Base-by-base conservation (phyloP, 2,113 vertebrate species). In the Entelurus aequoreus region DNA sequence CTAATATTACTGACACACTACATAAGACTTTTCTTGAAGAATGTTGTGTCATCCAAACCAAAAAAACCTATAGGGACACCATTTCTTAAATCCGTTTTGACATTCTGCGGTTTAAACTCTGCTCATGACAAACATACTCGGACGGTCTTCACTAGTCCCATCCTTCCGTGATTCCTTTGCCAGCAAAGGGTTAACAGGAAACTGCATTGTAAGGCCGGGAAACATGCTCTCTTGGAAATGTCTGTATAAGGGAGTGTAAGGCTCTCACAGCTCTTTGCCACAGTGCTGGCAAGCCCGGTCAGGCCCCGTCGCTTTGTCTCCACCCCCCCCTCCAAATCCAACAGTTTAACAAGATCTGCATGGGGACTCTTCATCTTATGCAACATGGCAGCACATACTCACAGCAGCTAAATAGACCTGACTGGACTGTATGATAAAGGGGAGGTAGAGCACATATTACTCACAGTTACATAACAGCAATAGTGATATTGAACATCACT, bases 231-330 rank as follows among this genome's bases (percentile, higher is more conserved):
- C 69, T 80, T 80, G 72, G 68, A 90, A 85, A 88, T 89, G 85
- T 86, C 90, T 91, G 81, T 90, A 90, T 89, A 90, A 67, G 88
- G 90, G 89, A 90, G 81, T 90, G 88, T 88, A 90, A 67, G 88
- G 87, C 78, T 76, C 73, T 87, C 69, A 67, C 28, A 69, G 78
- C 86, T 76, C 76, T 85, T 81, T 77, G 68, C 76, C 68, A 69
- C 77, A 65, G 66, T 73, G 72, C 75, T 71, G 77, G 84, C 88
- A 87, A 87, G 88, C 84, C 79, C 67, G 84, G 82, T 88, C 88
- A 87, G 67, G 88, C 85, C 84, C 80, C 59, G 61, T 70, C 61
- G 59, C 71, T 75, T 53, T 0, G 63, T 69, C 65, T 71, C 60
- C 51, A 75, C 66, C 72, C 54, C 59, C 62, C 57, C 55, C 44